Percentiles rank a stretch among this genome's conserved stretches.
phyloP scores from a whole-genome alignment of 1,140 invertebrate genomes.

The Pogonus chalceus region DNA sequence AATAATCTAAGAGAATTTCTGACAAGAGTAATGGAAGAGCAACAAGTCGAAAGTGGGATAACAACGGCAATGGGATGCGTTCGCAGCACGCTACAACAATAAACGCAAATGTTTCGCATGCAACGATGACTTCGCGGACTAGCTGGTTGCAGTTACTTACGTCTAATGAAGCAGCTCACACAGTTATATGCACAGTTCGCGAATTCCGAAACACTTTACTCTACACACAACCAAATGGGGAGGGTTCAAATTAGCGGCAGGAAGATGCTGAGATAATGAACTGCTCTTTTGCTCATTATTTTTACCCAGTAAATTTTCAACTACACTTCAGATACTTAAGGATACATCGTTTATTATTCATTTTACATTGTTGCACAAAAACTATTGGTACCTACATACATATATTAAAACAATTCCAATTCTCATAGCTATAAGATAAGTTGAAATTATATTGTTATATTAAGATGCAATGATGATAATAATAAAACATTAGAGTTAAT shows the following conservation, averaged over 20 bases:
- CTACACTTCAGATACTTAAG: too few species aligned
- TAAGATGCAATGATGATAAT: too few species aligned
- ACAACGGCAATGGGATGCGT: background rate
- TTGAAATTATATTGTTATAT: too few species aligned
- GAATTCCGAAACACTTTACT: too few species aligned
- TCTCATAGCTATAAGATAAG: too few species aligned
- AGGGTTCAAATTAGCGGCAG: background rate
- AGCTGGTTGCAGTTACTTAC: background rate
- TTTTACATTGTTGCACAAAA: too few species aligned
- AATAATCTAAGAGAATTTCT: too few species aligned
- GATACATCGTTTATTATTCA: too few species aligned
- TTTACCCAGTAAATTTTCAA: background rate
- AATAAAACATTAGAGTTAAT: too few species aligned
- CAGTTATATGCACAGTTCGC: too few species aligned
- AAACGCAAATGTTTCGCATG: background rate
- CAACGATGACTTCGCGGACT: background rate
- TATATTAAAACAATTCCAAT: too few species aligned
- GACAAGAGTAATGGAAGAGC: background rate
- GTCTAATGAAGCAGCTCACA: background rate
- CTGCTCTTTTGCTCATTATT: background rate
- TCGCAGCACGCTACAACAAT: background rate
- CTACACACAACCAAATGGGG: background rate
- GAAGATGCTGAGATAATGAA: background rate
- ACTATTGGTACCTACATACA: too few species aligned
- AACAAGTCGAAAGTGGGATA: background rate